phyloP scores from a whole-genome alignment of 2,113 vertebrate species.

The Percopsis transmontana region DNA sequence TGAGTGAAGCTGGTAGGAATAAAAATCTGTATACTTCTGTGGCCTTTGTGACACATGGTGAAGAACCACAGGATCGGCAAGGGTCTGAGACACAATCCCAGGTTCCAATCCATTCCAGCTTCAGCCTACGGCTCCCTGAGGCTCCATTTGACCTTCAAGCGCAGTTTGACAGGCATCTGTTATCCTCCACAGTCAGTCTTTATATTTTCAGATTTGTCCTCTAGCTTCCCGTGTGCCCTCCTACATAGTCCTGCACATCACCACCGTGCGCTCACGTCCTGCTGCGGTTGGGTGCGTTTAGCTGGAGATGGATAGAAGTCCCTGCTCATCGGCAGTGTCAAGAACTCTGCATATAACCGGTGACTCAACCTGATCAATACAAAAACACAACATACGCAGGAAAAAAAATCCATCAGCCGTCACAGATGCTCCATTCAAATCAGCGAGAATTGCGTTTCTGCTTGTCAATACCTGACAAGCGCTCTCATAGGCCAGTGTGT shows the following conservation, averaged over 20 bases:
- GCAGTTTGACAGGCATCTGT: constrained; percentile 34
- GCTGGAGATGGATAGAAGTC: constrained; percentile 91
- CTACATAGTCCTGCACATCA: background rate
- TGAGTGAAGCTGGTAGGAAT: no score
- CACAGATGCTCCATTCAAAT: no score
- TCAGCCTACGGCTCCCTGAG: constrained; percentile 21
- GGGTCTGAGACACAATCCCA: background rate
- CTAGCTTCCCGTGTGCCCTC: constrained; percentile 1
- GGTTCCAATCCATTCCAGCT: constrained; percentile 30
- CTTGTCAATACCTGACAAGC: no score
- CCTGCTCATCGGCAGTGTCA: constrained; percentile 94
- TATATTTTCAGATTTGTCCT: constrained; percentile 5
- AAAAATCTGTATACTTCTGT: no score
- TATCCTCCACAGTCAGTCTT: constrained; percentile 12
- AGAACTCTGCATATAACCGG: constrained; percentile 97
- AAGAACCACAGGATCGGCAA: no score
- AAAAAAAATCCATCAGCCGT: no score
- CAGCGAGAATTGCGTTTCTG: no score
- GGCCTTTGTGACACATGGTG: no score
- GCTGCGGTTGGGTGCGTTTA: constrained; percentile 58
- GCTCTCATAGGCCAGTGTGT: background rate
- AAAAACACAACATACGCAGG: background rate
- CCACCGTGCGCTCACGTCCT: constrained; percentile 17
- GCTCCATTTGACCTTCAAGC: constrained; percentile 23
- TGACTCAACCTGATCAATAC: constrained; percentile 86